Percentiles rank a stretch among this genome's conserved stretches.
Conservation (phyloP, 53 echinoderm and acorn worm species). For the Holothuria scabra region DNA sequence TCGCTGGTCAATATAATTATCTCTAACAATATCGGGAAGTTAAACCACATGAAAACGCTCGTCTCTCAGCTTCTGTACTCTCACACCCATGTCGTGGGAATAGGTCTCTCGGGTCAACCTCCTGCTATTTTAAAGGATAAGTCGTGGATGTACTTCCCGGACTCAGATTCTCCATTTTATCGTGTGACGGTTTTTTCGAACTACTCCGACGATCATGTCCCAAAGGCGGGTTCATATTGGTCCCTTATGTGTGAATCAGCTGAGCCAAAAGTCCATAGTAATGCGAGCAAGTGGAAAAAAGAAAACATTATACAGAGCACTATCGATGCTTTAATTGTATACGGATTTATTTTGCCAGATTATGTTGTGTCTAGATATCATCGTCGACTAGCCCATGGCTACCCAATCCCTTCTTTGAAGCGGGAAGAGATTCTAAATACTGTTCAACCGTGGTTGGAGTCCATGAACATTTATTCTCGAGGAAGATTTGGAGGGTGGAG, state of each 20-base stretch:
- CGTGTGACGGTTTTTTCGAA: too few species aligned
- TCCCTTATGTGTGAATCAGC: too few species aligned
- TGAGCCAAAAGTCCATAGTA: slow-evolving; percentile 9
- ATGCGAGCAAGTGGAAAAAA: slow-evolving; percentile 12
- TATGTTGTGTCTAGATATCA: slow-evolving; percentile 55
- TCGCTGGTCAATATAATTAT: neutral
- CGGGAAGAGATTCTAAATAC: slow-evolving; percentile 15
- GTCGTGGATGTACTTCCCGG: too few species aligned
- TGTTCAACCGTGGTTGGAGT: slow-evolving; percentile 63
- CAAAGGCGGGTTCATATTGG: too few species aligned
- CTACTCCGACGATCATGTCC: too few species aligned
- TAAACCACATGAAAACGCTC: neutral
- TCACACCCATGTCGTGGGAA: neutral
- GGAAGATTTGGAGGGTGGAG: too few species aligned
- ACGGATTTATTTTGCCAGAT: slow-evolving; percentile 49
- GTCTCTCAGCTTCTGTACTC: slow-evolving; percentile 10
- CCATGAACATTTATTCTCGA: too few species aligned
- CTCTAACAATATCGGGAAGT: neutral
- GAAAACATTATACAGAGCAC: slow-evolving; percentile 17
- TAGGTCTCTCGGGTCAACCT: neutral
- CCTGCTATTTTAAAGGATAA: slow-evolving; percentile 49
- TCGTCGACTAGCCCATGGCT: too few species aligned
- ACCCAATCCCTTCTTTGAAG: slow-evolving; percentile 51
- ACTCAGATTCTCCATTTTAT: too few species aligned
- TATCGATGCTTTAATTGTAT: slow-evolving; percentile 36